Evolutionary conservation across 2,888 invertebrate genomes (phyloP), one percentile per base, ranked within the genome.

Genomic region (Antheraea yamamai): DNA sequence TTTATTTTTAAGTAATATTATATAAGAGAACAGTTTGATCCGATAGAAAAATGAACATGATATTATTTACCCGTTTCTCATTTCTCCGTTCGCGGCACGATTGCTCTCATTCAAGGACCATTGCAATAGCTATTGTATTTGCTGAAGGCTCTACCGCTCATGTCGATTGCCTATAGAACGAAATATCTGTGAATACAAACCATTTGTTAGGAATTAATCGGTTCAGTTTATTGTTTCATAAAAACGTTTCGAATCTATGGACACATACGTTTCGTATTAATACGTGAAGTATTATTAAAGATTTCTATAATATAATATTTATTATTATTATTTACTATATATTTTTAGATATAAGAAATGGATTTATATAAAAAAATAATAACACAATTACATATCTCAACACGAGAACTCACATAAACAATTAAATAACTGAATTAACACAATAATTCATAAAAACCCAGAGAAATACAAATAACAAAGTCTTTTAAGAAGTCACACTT

Each of bases 61-160:
- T 92, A 91, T 91, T 92, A 88, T 93, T 93, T 90, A 84, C 89
- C 77, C 83, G 81, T 81, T 86, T 88, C 90, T 90, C 89, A 89
- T 92, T 87, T 89, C 88, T 79, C 82, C 83, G 83, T 83, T 84
- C 83, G 83, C 83, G 83, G 85, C 87, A 87, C 88, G 81, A 87
- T 89, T 86, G 84, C 82, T 83, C 84, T 84, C 82, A 85, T 88
- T 91, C 87, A 86, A 89, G 89, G 84, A 85, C 85, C 87, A 88
- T 88, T 91, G 91, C 91, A 88, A 86, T 86, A 87, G 87, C 88
- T 91, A 92, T 92, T 92, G 91, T 93, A 86, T 94, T 94, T 94
- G 89, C 92, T 80, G 87, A 93, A 89, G 89, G 90, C 94, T 94
- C 89, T 85, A 89, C 87, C 82, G 90, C 87, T 89, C 91, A 88